These are phyloP conservation scores for Lithodes maja DNA, from an alignment of 2,888 invertebrate genomes.

Conservation along the genomic window DNA sequence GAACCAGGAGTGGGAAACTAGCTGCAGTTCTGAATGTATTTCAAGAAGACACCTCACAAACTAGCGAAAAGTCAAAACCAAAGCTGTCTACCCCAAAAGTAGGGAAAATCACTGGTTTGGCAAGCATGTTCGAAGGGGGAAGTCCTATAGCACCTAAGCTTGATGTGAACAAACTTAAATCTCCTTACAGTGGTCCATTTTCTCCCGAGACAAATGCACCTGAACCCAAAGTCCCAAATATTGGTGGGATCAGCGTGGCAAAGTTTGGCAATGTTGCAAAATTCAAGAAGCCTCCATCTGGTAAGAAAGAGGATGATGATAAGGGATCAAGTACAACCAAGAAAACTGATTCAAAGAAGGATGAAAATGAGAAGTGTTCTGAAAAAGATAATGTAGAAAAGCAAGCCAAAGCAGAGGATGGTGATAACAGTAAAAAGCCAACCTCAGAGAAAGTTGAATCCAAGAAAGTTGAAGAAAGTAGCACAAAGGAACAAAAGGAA, in stretches of 20 bases:
- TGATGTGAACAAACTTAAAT: conserved; percentile 31
- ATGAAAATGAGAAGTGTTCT: conserved; percentile 6
- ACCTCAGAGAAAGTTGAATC: background rate
- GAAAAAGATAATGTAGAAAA: conserved; percentile 7
- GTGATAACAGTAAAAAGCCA: background rate
- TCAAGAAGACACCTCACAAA: conserved; percentile 54
- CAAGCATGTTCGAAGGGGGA: conserved; percentile 47
- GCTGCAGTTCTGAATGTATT: conserved; percentile 46
- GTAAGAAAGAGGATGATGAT: conserved; percentile 31
- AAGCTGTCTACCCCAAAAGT: conserved; percentile 28
- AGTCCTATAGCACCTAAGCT: conserved; percentile 18
- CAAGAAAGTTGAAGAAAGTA: background rate
- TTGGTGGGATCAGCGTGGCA: conserved; percentile 61
- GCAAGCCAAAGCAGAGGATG: conserved; percentile 3
- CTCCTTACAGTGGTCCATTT: conserved; percentile 39
- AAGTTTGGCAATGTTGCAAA: conserved; percentile 61
- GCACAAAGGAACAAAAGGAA: background rate
- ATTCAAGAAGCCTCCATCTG: conserved; percentile 45
- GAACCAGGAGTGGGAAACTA: conserved; percentile 44
- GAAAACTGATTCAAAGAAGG: background rate
- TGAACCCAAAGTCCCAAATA: conserved; percentile 38
- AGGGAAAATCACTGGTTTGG: conserved; percentile 41
- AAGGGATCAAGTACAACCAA: background rate
- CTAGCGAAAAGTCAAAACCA: conserved; percentile 34
- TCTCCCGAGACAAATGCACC: conserved; percentile 22